Conservation (phyloP, 1,140 invertebrate species). For the Microplitis demolitor region DNA sequence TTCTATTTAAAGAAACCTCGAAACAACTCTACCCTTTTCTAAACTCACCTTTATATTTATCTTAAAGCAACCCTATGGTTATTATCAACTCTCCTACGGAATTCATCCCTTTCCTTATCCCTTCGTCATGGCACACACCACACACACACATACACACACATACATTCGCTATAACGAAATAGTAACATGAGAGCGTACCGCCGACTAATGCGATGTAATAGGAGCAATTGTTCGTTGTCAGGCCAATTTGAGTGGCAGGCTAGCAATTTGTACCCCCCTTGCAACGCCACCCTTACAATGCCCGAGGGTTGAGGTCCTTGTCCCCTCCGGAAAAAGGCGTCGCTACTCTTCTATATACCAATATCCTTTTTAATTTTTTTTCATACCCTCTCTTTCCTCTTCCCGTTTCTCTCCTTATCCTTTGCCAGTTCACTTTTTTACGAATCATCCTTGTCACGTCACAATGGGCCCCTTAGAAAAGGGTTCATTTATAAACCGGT, state of each 20-base stretch:
- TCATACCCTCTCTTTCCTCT: not conserved
- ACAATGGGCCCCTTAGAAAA: no score
- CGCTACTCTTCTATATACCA: not conserved
- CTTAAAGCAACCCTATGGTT: no score
- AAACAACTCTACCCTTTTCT: no score
- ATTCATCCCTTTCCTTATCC: not conserved
- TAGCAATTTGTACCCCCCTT: constrained; percentile 47
- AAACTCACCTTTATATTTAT: no score
- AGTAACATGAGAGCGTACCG: constrained; percentile 13
- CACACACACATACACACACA: not conserved
- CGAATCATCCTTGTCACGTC: no score
- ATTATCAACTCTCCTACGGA: no score
- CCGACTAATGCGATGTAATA: constrained; percentile 60
- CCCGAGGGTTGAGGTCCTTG: constrained; percentile 13
- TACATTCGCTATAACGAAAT: not conserved
- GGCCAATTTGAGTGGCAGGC: constrained; percentile 61
- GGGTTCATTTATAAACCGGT: no score
- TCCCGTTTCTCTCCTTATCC: no score
- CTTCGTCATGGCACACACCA: not conserved
- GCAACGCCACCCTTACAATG: not conserved
- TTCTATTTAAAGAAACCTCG: no score
- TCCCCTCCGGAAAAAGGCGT: constrained; percentile 34
- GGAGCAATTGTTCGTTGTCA: constrained; percentile 58
- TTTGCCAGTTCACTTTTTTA: not conserved
- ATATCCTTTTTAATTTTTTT: not conserved